These are phyloP conservation scores for Spheniscus mendiculus DNA, from an alignment of 2,113 vertebrate species.

Conservation along the genomic window DNA sequence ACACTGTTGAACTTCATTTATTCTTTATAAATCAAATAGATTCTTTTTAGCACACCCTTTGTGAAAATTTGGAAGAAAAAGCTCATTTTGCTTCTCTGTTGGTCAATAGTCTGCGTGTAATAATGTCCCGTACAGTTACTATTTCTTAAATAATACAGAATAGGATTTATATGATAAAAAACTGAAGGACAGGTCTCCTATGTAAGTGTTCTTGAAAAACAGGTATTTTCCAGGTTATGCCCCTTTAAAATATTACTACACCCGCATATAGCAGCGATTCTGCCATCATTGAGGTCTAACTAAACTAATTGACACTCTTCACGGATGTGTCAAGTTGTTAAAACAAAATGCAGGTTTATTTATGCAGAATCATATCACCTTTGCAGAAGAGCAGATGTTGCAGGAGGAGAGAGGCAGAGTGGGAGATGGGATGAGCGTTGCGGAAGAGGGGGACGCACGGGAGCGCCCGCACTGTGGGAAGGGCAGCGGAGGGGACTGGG, in stretches of 20 bases:
- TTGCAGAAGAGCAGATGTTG: not conserved
- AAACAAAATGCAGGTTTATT: not conserved
- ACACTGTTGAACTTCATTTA: not conserved
- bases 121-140: not conserved
- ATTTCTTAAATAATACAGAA: not conserved
- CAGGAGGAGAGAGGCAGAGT: not conserved
- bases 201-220: not conserved
- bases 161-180: not conserved
- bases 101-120: not conserved
- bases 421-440: rapidly evolving
- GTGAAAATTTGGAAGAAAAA: not conserved
- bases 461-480: rapidly evolving
- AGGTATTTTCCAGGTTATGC: not conserved
- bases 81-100: not conserved
- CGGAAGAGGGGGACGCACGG: rapidly evolving
- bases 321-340: not conserved
- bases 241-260: not conserved
- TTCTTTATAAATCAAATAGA: not conserved
- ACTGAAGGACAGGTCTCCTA: not conserved
- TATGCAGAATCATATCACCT: too few relatives aligned
- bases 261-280: not conserved
- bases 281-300: not conserved
- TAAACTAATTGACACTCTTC: not conserved
- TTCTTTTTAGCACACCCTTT: not conserved
- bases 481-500: not conserved